These are phyloP conservation scores for Oasisia sp. DNA, from an alignment of 2,888 invertebrate species.

Conservation along the genomic window DNA sequence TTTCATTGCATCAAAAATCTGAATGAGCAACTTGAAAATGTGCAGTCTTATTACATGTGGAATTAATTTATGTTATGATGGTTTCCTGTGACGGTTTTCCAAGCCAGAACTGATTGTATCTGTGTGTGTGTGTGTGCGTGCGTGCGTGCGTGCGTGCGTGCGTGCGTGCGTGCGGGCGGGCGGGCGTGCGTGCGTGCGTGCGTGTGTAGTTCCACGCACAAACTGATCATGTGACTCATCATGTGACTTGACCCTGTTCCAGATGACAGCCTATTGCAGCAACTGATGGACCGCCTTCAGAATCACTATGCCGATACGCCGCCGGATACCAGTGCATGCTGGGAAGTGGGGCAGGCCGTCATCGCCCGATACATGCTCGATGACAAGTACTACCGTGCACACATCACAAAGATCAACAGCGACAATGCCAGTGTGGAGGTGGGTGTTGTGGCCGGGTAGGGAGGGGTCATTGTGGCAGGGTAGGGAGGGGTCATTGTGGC, in stretches of 20 bases:
- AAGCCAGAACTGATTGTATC: no score
- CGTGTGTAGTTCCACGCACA: no score
- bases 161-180: no score
- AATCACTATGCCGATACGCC: constrained; percentile 67
- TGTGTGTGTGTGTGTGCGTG: no score
- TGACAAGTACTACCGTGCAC: constrained; percentile 76
- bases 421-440: neutral
- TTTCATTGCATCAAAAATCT: no score
- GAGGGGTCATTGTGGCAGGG: neutral
- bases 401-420: constrained; percentile 68
- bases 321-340: constrained; percentile 68
- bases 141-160: no score
- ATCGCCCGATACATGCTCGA: constrained; percentile 75
- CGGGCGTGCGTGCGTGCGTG: no score
- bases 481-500: no score
- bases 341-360: constrained; percentile 76
- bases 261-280: constrained; percentile 61
- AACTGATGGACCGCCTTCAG: constrained; percentile 70
- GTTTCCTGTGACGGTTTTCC: no score
- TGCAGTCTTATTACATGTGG: no score
- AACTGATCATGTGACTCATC: neutral
- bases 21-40: no score
- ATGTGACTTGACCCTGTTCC: constrained; percentile 24
- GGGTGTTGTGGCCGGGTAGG: neutral
- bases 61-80: no score